Evolutionary conservation across 2,888 invertebrate genomes (phyloP), one percentile per base, ranked within the genome.

Genomic region (Hypolimnas misippus): DNA sequence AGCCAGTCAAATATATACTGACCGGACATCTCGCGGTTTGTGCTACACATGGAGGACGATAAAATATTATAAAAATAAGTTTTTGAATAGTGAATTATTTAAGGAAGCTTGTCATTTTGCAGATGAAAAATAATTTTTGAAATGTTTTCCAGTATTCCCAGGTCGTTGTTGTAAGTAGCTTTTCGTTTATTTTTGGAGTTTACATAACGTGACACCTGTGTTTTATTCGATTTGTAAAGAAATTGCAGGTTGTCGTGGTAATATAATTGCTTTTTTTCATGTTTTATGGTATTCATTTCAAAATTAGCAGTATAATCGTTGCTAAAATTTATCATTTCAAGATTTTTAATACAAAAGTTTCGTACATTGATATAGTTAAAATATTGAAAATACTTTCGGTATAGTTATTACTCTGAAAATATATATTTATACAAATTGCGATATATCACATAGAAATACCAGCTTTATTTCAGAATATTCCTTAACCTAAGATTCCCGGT

Each of bases 191-290:
- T 89, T 89, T 88, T 71, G 82, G 84, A 84, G 86, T 91, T 89
- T 92, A 92, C 85, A 88, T 91, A 92, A 91, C 90, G 76, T 86
- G 89, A 87, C 89, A 89, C 87, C 86, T 90, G 86, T 83, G 82
- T 87, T 81, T 86, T 81, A 76, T 73, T 70, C 67, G 70, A 82
- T 83, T 77, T 83, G 73, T 76, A 77, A 76, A 80, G 76, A 82
- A 79, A 78, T 76, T 75, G 59, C 55, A 65, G 69, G 60, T 63
- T 58, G 66, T 59, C 49, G 59, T 38, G 52, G 17, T 33, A 29
- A 53, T 49, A 52, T 29, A 54, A 14, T 38, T 54, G n/a, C 44
- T 29, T 53, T 29, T 17, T 40, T 44, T 53, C 52, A 38, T 25
- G 38, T 38, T 46, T 49, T 49, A 25, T 2, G 1, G n/a, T 49